Evolutionary conservation across 2,888 invertebrate genomes (phyloP), one percentile per base, ranked within the genome.

Genomic region (Mycogona germanica): DNA sequence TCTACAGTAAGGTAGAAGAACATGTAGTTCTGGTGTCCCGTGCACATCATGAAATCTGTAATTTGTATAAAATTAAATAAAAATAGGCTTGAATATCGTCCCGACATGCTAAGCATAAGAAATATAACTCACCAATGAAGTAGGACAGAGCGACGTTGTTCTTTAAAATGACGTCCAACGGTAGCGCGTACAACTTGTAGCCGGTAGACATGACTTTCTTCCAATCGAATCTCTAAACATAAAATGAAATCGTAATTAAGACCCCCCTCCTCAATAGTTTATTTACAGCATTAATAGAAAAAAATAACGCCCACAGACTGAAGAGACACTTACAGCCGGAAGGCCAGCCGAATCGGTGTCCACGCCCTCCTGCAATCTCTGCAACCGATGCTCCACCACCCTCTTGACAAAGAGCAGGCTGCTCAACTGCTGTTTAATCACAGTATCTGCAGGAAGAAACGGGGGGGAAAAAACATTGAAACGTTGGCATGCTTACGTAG

Each of bases 351-450:
- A 60, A 55, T 69, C 68, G 1, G 64, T 73, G 35, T 70, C 69
- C 41, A 72, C 70, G 1, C 76, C 74, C 55, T 75, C 74, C 55
- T 71, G 66, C 62, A 78, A 70, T 9, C 75, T 68, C 30, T 72
- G 66, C 28, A 78, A 72, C 50, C 76, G 69, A 5, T 77, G 77
- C 63, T 88, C 85, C 57, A 91, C 79, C 25, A 86, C 77, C 65
- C 82, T 81, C 54, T 79, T 77, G 29, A 92, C 78, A 69, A 85
- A 91, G 60, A 81, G 74, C 54, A 93, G 72, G 62, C 89, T 89
- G 53, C 84, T 85, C 42, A 93, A 69, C 67, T 89, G 88, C 65
- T 88, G 88, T 60, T 89, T 87, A 51, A 89, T 82, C 51, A 78
- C 75, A 30, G 82, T 69, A 66, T 87, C 87, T 73, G 63, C 38